Evolutionary conservation across 1,140 invertebrate genomes (phyloP), one percentile per base, ranked within the genome.

Genomic region (Adoxophyes honmai): DNA sequence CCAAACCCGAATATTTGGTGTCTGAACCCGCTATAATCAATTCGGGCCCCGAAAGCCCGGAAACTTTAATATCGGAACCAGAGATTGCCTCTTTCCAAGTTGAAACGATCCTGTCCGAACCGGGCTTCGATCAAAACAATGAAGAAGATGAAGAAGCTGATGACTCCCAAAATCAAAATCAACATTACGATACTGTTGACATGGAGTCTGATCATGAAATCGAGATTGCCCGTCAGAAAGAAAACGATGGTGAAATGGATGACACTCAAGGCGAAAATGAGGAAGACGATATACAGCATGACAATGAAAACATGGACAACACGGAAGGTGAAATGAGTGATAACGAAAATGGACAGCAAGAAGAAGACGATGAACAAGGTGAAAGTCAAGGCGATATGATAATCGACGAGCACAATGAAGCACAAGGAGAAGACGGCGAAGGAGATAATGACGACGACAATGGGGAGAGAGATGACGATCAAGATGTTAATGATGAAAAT

Each of bases 41-140:
- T 61, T 90, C 87, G 10, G 76, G 76, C 1, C 87, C 87, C 6
- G 89, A 85, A 65, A 90, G 87, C 62, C 86, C 89, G 0, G 89
- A 89, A 60, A 87, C 86, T 21, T 72, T 89, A 36, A 87, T 89
- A 68, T 90, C 89, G 6, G 88, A 89, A 66, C 86, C 89, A 3
- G 89, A 90, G 73, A 82, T 89, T 36, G 78, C 86, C 4, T 83
- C 81, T 10, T 89, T 89, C 54, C 88, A 89, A 76, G 89, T 90
- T 16, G 89, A 90, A 68, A 66, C 88, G 42, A 89, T 90, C 52
- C 58, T 90, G 33, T 81, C 86, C 0, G 89, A 89, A 58, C 86
- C 88, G 0, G 72, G 60, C 8, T 85, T 72, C 68, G 70, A 81
- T 52, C 73, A 78, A 36, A 60, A 65, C 7, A 60, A 67, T 18